Evolutionary conservation across 2,113 vertebrate genomes (phyloP), one percentile per base, ranked within the genome.

Genomic region (Hydrochoerus hydrochaeris): DNA sequence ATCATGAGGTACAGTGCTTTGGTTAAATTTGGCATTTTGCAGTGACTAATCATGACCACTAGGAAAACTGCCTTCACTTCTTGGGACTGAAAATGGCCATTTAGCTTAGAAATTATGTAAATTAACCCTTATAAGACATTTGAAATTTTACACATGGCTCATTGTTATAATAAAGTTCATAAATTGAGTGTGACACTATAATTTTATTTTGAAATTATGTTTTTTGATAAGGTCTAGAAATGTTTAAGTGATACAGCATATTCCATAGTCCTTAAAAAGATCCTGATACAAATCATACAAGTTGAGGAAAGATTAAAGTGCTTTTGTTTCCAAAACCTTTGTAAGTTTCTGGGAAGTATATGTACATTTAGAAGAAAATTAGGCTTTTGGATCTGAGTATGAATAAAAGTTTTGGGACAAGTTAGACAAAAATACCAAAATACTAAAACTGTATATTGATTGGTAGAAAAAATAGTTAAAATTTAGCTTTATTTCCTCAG

Each of bases 1-100:
- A 99, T 99, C 97, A 99, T 99, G 98, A 99, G 99, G 99, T 99
- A 98, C 19, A 73, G 28, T 97, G 32, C 46, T 75, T 89, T 82
- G 49, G 73, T 89, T 95, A 96, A 87, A 30, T 92, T 78, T 90
- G 85, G 41, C 20, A 78, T 88, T 96, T 96, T 75, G 16, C 91
- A 49, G 52, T 85, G 65, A 58, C 38, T 83, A 82, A 90, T 95
- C 17, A 49, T 77, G 83, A 86, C 24, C 41, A 80, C 2, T n/a
- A 88, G 54, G 32, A 94, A 96, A 82, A 30, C 41, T 83, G 24
- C 69, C 95, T 93, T 95, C 4, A 60, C 91, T 88, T 95, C 19
- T 81, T 84, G 63, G 52, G 35, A 77, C 69, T 86, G 52, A 94
- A 41, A 26, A 19, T 87, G 78, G 75, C 7, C 35, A 28, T 91